A percentile compares a stretch with the other conserved stretches of the same genome.
phyloP scores from a whole-genome alignment of 2,888 invertebrate genomes.

The Sarcophaga rosellei region DNA sequence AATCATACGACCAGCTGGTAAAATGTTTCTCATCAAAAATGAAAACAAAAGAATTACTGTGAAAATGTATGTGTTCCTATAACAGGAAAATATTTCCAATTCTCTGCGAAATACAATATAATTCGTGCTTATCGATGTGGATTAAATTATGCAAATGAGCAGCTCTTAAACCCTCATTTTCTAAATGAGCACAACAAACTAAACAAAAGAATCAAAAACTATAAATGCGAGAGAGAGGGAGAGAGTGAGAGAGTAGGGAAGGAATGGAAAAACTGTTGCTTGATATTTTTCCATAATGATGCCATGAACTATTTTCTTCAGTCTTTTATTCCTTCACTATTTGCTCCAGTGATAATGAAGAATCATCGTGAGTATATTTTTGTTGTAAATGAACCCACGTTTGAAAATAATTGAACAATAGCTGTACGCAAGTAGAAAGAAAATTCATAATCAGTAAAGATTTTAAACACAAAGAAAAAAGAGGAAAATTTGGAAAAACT shows the following conservation, averaged over 20 bases:
- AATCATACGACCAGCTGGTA: too few relatives aligned
- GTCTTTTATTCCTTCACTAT: neutral
- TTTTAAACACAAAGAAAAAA: neutral
- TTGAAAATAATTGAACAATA: neutral
- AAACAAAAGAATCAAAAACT: slow-evolving; percentile 41
- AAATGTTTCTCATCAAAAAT: too few relatives aligned
- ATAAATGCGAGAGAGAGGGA: neutral
- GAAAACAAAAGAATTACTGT: too few relatives aligned
- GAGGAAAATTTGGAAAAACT: neutral
- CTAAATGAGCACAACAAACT: slow-evolving; percentile 3
- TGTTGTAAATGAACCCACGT: too few relatives aligned
- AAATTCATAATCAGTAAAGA: neutral
- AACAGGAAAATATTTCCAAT: neutral
- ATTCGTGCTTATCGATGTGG: slow-evolving; percentile 48
- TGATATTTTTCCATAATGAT: slow-evolving; percentile 8
- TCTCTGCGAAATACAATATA: neutral
- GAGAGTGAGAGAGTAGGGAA: neutral
- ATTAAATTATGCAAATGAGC: slow-evolving; percentile 62
- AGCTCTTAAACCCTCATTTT: slow-evolving; percentile 4
- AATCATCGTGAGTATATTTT: slow-evolving; percentile 18
- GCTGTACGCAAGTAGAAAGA: slow-evolving; percentile 10
- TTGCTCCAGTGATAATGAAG: slow-evolving; percentile 21
- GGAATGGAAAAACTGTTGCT: slow-evolving; percentile 41
- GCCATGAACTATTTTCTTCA: slow-evolving; percentile 45
- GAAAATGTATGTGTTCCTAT: too few relatives aligned